Percentiles rank a stretch among this genome's conserved stretches.
Conservation (phyloP, 1,140 invertebrate species). For the Chlorops oryzae region DNA sequence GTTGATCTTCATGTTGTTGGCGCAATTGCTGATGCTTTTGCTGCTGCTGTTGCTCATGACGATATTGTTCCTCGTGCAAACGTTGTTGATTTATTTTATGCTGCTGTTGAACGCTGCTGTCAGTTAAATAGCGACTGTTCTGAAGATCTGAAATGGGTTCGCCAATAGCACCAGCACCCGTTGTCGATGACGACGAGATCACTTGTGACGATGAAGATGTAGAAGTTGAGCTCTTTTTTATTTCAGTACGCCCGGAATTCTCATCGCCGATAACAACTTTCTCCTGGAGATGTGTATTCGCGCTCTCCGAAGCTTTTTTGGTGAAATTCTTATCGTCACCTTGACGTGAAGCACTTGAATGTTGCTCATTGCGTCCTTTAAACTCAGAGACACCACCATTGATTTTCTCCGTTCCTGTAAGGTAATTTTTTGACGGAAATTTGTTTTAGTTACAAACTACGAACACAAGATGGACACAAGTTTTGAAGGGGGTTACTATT, state of each 20-base stretch:
- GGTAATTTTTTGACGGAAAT: background rate
- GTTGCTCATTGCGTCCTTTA: conserved; percentile 55
- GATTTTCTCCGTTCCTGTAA: conserved; percentile 53
- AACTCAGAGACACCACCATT: conserved; percentile 57
- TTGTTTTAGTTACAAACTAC: background rate
- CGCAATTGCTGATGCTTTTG: conserved; percentile 17
- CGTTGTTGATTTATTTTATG: conserved; percentile 3
- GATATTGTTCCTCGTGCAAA: conserved; percentile 4
- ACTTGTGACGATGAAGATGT: conserved; percentile 35
- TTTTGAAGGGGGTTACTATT: too few species aligned
- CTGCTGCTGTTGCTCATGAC: conserved; percentile 13
- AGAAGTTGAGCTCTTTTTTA: conserved; percentile 37
- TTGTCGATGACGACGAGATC: conserved; percentile 34
- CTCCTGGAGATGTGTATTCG: conserved; percentile 55
- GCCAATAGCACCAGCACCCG: conserved; percentile 8
- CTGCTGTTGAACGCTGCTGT: conserved; percentile 19
- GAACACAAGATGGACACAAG: too few species aligned
- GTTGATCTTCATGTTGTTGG: conserved; percentile 18
- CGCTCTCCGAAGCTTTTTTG: conserved; percentile 53
- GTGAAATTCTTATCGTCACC: conserved; percentile 58
- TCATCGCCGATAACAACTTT: conserved; percentile 53
- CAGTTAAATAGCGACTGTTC: conserved; percentile 4
- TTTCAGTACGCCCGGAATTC: conserved; percentile 45
- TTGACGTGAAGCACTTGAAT: conserved; percentile 53
- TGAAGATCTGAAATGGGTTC: conserved; percentile 20